Conservation (phyloP, 2,113 vertebrate genomes). For the Pogonocichla stellata region DNA sequence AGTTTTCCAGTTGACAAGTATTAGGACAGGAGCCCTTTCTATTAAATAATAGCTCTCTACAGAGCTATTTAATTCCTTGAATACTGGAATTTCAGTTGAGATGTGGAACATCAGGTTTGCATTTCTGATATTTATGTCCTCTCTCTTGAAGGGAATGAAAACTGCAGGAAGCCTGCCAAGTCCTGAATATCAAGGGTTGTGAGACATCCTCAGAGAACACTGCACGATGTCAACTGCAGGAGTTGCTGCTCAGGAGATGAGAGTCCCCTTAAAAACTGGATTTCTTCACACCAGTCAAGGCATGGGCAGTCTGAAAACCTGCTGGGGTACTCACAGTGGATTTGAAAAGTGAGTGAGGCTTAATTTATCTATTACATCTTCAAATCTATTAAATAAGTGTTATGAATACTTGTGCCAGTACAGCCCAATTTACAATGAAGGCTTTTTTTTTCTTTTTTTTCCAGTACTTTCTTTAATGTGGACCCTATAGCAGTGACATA, state of each 20-base stretch:
- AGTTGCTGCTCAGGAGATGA: constrained; percentile 89
- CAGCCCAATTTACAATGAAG: background rate
- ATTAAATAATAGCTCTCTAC: background rate
- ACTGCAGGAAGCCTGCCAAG: constrained; percentile 21
- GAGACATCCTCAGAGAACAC: background rate
- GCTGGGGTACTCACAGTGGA: constrained; percentile 79
- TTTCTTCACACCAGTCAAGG: constrained; percentile 85
- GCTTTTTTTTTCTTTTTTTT: background rate
- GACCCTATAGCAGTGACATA: constrained; percentile 79
- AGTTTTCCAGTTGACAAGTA: background rate
- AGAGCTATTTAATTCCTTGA: background rate
- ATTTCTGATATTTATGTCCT: background rate
- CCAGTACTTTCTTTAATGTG: constrained; percentile 85
- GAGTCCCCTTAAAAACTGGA: constrained; percentile 82
- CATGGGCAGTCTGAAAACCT: constrained; percentile 83
- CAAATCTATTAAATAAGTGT: accelerated
- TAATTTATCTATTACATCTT: background rate
- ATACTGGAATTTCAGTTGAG: background rate
- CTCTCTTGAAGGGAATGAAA: constrained; percentile 66
- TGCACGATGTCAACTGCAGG: constrained; percentile 90
- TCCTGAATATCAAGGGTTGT: background rate
- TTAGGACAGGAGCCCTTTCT: background rate
- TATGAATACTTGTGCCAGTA: accelerated
- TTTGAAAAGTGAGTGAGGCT: constrained; percentile 83
- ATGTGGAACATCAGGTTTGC: background rate